Percentiles rank a stretch among this genome's conserved stretches.
Evolutionary conservation across 2,888 invertebrate species (phyloP).

Genomic region (Criorhina ranunculi): DNA sequence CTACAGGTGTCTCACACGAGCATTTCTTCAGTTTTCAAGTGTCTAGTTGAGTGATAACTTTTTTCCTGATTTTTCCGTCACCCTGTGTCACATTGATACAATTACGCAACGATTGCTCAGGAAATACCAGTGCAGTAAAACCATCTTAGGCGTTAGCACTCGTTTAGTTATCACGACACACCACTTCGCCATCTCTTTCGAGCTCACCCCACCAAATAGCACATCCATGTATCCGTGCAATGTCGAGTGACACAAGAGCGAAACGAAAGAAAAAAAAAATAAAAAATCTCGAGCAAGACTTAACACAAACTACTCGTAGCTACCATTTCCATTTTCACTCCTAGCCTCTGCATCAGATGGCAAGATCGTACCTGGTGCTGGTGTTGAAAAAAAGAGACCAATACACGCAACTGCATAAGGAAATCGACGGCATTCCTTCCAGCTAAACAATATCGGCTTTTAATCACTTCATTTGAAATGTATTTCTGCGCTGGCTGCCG

Average conservation of each 20-base stretch:
- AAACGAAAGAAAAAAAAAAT: conserved; percentile 10
- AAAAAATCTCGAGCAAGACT: conserved; percentile 20
- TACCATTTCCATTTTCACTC: conserved; percentile 37
- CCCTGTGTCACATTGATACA: conserved; percentile 13
- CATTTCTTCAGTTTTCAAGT: no score
- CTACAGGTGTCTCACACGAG: no score
- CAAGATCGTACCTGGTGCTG: conserved; percentile 19
- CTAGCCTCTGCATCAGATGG: conserved; percentile 31
- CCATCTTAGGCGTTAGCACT: conserved; percentile 61
- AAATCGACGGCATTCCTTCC: conserved; percentile 70
- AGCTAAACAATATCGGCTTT: conserved; percentile 77
- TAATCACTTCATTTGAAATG: conserved; percentile 83
- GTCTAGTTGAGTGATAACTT: no score
- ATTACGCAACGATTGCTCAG: conserved; percentile 61
- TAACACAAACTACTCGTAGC: conserved; percentile 17
- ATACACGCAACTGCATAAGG: conserved; percentile 63
- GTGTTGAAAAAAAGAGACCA: conserved; percentile 29
- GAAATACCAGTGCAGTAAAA: conserved; percentile 51
- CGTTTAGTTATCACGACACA: conserved; percentile 46
- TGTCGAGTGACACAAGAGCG: conserved; percentile 24
- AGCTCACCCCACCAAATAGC: conserved; percentile 13
- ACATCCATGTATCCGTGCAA: conserved; percentile 44
- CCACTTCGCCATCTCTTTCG: background rate
- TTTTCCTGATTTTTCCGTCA: no score
- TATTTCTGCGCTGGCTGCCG: conserved; percentile 47